Conservation (phyloP, 2,113 vertebrate species). For the Laterallus jamaicensis region DNA sequence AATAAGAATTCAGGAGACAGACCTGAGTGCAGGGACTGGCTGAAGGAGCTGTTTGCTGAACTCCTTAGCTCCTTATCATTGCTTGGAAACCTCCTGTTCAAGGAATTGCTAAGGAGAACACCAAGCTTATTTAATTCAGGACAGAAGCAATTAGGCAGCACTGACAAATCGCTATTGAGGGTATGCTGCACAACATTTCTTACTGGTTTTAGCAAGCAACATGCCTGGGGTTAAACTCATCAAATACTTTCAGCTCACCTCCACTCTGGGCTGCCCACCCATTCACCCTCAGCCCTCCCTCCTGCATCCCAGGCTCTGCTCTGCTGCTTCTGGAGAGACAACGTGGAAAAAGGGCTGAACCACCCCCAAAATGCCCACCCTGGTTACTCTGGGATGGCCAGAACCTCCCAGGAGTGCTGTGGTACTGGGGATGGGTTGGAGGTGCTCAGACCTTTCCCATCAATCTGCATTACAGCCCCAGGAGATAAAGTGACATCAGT, state of each 20-base stretch:
- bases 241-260: background rate
- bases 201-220: background rate
- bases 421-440: background rate
- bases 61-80: background rate
- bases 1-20: background rate
- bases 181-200: background rate
- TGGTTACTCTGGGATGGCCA: background rate
- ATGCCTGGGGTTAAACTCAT: background rate
- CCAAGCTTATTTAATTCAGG: background rate
- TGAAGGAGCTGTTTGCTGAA: background rate
- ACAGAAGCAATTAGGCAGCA: background rate
- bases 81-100: background rate
- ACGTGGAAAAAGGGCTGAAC: rapidly evolving
- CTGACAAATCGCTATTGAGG: background rate
- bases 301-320: background rate
- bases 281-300: background rate
- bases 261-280: rapidly evolving
- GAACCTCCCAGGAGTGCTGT: rapidly evolving
- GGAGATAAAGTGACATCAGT: background rate
- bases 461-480: rapidly evolving
- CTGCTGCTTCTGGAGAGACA: background rate
- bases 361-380: background rate
- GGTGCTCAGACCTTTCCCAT: background rate
- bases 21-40: background rate
- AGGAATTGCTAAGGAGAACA: background rate